These are phyloP conservation scores for Siphlonurus alternatus DNA, from an alignment of 2,888 invertebrate genomes.

Conservation along the genomic window DNA sequence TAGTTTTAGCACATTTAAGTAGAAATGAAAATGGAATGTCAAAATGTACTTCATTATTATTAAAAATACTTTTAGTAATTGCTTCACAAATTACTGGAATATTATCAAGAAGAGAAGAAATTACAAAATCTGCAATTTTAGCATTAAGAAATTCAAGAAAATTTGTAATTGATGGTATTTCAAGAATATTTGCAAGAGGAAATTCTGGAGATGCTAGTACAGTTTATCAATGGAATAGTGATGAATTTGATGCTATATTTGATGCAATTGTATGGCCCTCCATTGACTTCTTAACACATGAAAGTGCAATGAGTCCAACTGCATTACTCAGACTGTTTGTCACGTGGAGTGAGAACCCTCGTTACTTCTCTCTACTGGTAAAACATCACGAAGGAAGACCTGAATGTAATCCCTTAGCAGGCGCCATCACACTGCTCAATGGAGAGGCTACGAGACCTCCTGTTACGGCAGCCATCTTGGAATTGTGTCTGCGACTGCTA, in stretches of 20 bases:
- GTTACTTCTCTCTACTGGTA: constrained; percentile 54
- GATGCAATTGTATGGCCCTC: constrained; percentile 67
- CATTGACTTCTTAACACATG: constrained; percentile 52
- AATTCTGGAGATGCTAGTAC: neutral
- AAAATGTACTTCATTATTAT: constrained; percentile 30
- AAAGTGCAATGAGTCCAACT: constrained; percentile 71
- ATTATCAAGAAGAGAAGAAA: constrained; percentile 20
- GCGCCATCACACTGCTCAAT: constrained; percentile 51
- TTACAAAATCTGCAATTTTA: neutral
- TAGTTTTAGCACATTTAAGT: constrained; percentile 63
- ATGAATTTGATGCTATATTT: constrained; percentile 58
- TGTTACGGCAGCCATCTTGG: constrained; percentile 51
- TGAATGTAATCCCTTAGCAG: constrained; percentile 40
- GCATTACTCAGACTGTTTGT: constrained; percentile 61
- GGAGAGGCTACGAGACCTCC: constrained; percentile 41
- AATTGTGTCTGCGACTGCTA: constrained; percentile 56
- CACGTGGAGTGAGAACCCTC: constrained; percentile 63
- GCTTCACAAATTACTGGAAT: constrained; percentile 47
- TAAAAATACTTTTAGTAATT: constrained; percentile 54
- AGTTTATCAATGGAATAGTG: constrained; percentile 45
- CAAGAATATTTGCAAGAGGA: neutral
- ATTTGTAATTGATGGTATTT: constrained; percentile 29
- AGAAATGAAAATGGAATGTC: neutral
- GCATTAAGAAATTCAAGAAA: constrained; percentile 42
- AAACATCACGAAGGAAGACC: constrained; percentile 34